Percentiles rank a stretch among this genome's conserved stretches.
phyloP scores from a whole-genome alignment of 2,797 vertebrate species.

The Hyperoplus lanceolatus region DNA sequence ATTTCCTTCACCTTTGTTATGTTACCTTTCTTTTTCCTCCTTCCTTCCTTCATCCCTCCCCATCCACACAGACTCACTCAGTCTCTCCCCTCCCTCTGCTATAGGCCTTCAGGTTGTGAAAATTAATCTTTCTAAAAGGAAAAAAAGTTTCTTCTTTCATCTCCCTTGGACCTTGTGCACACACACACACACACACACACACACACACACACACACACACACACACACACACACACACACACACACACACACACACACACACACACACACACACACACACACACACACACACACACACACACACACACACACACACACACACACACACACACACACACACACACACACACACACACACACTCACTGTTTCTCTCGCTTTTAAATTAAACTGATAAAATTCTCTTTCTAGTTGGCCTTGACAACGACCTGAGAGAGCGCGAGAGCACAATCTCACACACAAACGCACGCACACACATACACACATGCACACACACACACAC shows the following conservation, averaged over 20 bases:
- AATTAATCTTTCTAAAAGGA: conserved; percentile 76
- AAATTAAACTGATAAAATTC: conserved; percentile 80
- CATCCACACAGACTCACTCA: conserved; percentile 31
- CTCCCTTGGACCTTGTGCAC: conserved; percentile 53
- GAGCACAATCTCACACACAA: conserved; percentile 4
- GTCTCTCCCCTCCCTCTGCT: conserved; percentile 32
- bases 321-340: conserved; percentile 10
- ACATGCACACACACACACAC: conserved; percentile 7
- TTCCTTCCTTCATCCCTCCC: conserved; percentile 24
- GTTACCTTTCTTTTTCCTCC: conserved; percentile 10
- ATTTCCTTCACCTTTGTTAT: conserved; percentile 19
- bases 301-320: conserved; percentile 1
- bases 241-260: neutral
- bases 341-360: conserved; percentile 25
- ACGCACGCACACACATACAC: conserved; percentile 18
- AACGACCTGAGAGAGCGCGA: conserved; percentile 43
- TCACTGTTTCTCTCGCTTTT: conserved; percentile 59
- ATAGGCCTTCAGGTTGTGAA: conserved; percentile 70
- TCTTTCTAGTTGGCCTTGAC: conserved; percentile 80
- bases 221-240: conserved; percentile 7
- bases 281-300: conserved; percentile 10
- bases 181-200: conserved; percentile 27
- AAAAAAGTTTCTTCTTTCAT: conserved; percentile 72
- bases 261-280: conserved; percentile 28
- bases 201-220: neutral